Conservation (phyloP, 2,797 vertebrate species). For the Luscinia luscinia region DNA sequence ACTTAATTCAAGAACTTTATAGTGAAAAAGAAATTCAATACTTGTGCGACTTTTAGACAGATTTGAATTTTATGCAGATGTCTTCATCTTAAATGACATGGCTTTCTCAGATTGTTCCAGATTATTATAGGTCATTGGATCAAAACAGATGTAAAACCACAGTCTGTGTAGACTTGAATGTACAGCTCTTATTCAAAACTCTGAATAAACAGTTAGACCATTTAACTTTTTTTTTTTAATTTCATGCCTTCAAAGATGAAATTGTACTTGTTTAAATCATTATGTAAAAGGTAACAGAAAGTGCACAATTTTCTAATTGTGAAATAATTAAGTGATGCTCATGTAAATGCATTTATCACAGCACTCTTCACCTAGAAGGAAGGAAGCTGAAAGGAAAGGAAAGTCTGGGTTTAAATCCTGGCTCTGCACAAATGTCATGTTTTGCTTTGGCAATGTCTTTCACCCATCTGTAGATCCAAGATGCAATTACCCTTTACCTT, state of each 20-base stretch:
- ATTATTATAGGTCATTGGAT: neutral
- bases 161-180: neutral
- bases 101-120: neutral
- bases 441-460: neutral
- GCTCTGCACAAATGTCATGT: neutral
- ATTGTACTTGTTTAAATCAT: neutral
- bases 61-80: neutral
- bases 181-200: neutral
- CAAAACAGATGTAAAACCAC: neutral
- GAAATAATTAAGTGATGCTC: neutral
- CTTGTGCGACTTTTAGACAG: neutral
- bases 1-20: neutral
- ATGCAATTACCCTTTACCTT: neutral
- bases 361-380: neutral
- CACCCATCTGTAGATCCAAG: neutral
- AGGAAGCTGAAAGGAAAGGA: neutral
- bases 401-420: neutral
- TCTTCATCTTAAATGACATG: neutral
- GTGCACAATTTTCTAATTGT: neutral
- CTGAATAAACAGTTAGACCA: neutral
- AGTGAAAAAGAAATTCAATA: neutral
- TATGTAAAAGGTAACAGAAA: neutral
- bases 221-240: neutral
- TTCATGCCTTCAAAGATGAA: neutral
- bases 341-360: neutral